Conservation (phyloP, 2,888 invertebrate genomes). For the Andrena chrysosceles region DNA sequence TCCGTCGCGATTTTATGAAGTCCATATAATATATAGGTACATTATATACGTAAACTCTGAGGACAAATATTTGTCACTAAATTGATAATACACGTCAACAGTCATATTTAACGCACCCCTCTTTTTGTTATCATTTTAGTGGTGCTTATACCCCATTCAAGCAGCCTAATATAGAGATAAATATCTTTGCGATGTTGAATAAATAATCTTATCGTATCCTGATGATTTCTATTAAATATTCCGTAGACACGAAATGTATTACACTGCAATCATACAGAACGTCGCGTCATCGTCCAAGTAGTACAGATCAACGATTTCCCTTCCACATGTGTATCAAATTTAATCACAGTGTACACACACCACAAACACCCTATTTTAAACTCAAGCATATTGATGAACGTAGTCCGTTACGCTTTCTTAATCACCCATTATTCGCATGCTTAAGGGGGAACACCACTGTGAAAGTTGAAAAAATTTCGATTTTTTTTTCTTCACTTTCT, state of each 20-base stretch:
- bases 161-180: no score
- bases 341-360: not conserved
- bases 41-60: conserved; percentile 20
- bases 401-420: not conserved
- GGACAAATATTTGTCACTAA: not conserved
- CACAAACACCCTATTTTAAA: not conserved
- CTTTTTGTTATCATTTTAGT: no score
- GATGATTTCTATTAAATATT: not conserved
- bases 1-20: conserved; percentile 63
- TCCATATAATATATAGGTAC: not conserved
- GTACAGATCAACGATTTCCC: conserved; percentile 4
- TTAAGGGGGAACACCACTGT: no score
- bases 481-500: no score
- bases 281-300: not conserved
- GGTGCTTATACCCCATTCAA: no score
- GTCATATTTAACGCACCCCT: not conserved
- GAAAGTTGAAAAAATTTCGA: no score
- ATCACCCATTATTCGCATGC: not conserved
- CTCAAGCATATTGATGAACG: not conserved
- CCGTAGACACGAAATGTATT: not conserved
- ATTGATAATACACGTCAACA: not conserved
- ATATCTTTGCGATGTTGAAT: not conserved
- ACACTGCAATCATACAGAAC: not conserved
- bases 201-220: not conserved
- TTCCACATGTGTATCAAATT: not conserved